phyloP scores from a whole-genome alignment of 2,888 invertebrate genomes.

The Ornithoptera priamus region DNA sequence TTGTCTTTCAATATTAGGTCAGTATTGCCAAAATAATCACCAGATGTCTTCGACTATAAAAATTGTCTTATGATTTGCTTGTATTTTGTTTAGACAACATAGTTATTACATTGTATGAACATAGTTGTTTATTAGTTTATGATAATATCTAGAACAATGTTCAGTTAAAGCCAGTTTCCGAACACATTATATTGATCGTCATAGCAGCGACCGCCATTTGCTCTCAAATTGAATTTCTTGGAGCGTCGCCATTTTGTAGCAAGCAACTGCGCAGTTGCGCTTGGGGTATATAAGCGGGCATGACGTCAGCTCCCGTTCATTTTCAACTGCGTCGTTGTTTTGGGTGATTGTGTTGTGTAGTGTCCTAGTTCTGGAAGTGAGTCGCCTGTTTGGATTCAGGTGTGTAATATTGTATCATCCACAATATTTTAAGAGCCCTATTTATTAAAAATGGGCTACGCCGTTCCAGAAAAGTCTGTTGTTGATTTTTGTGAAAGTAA shows the following conservation, averaged over 20 bases:
- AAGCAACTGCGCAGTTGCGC: conserved; percentile 58
- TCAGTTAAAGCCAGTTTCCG: conserved; percentile 20
- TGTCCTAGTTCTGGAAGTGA: conserved; percentile 57
- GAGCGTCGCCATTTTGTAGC: conserved; percentile 62
- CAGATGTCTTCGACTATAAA: no score
- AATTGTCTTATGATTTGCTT: no score
- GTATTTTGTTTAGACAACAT: no score
- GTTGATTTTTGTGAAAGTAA: conserved; percentile 78
- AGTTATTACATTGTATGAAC: no score
- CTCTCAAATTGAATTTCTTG: conserved; percentile 28
- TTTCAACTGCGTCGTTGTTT: conserved; percentile 48
- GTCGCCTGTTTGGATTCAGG: conserved; percentile 73
- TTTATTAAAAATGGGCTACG: conserved; percentile 67
- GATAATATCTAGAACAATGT: no score
- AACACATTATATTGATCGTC: conserved; percentile 38
- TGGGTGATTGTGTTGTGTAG: conserved; percentile 63
- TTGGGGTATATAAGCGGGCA: conserved; percentile 54
- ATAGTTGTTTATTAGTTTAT: no score
- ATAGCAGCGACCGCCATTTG: conserved; percentile 32
- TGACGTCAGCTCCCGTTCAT: conserved; percentile 63
- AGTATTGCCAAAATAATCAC: no score
- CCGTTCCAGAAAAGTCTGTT: conserved; percentile 67
- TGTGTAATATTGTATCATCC: conserved; percentile 67
- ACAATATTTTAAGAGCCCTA: conserved; percentile 55
- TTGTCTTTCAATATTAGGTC: no score